Base-by-base conservation (phyloP, 2,888 invertebrate species). In the Sarcophaga rosellei region DNA sequence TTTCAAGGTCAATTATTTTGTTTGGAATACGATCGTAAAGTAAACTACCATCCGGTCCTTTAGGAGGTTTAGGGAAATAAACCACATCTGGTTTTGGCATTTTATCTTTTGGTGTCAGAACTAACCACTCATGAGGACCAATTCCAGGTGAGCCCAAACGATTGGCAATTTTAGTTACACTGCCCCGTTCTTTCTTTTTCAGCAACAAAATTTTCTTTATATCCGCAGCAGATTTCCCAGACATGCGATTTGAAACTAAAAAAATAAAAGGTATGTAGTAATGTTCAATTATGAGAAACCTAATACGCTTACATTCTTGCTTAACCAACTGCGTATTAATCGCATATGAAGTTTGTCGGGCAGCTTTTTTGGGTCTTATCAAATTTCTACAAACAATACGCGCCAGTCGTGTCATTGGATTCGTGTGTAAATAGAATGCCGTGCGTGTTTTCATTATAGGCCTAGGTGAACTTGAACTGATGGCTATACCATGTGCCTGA, bases 381-480 rank as follows among this genome's bases (percentile, higher is more conserved):
- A 97, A 95, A 90, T 96, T 96, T 89, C 96, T 95, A 93, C 98
- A 97, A 88, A 98, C 94, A 88, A 97, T 95, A 86, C 99, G 95
- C 79, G 98, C 98, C 88, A 98, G 96, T 90, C 98, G 95, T 85
- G 98, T 98, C 92, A 98, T 95, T 84, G 97, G 96, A 91, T 98
- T 98, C 79, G 97, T 98, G 93, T 97, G 96, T 91, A 99, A 95
- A 94, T 98, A 98, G 94, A 99, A 99, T 85, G 99, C 98, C 89
- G 98, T 98, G 91, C 99, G 95, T 77, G 99, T 99, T 94, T 99
- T 99, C 98, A 98, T 98, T 68, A 99, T 98, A 76, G 99, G 98
- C 81, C 98, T 95, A 84, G 98, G 96, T 70, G 96, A 96, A 87
- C 96, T 96, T 17, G 96, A 94, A 88, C 96, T 94, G 90, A 97